Base-by-base conservation (phyloP, 2,113 vertebrate genomes). In the Neopipo cinnamomea region DNA sequence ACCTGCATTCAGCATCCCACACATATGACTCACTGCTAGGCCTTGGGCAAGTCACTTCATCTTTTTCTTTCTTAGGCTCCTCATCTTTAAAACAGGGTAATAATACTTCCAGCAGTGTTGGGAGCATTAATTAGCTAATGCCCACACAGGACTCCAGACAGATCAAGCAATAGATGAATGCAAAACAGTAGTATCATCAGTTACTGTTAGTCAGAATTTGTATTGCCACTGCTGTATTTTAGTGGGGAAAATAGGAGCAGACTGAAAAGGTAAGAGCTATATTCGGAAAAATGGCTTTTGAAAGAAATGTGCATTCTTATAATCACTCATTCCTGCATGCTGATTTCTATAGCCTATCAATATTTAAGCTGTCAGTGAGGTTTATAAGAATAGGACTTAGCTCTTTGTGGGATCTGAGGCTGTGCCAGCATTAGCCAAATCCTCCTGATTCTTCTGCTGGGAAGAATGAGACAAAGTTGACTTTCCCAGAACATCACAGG, bases 131-230 rank as follows among this genome's bases (percentile, higher is more conserved):
- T 97, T 95, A 94, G 90, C 77, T 94, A 93, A 73, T 97, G 89
- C 93, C 82, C 79, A 85, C 87, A 89, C 83, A 92, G 68, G 67
- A 71, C 78, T 96, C 75, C 85, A 97, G 94, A 96, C 90, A 80
- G 91, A 92, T 91, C 93, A 94, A 89, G 86, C 63, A 88, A 61
- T 15, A 88, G 28, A 83, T 68, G 84, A 91, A 72, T 91, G 85
- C 85, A 83, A 93, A 96, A 85, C 35, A 87, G 65, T 61, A 58
- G 37, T 94, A 73, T 96, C 80, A 86, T 90, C 85, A 77, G 72
- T 94, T 96, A 93, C 88, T 96, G 47, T 97, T 96, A 96, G 88
- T 95, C 92, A 95, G 93, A 89, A 93, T 94, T 97, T 95, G 52
- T 96, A 81, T 85, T 91, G 94, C 61, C 76, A 65, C 50, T 91